These are phyloP conservation scores for Adelges cooleyi DNA, from an alignment of 1,140 invertebrate genomes.

Conservation along the genomic window DNA sequence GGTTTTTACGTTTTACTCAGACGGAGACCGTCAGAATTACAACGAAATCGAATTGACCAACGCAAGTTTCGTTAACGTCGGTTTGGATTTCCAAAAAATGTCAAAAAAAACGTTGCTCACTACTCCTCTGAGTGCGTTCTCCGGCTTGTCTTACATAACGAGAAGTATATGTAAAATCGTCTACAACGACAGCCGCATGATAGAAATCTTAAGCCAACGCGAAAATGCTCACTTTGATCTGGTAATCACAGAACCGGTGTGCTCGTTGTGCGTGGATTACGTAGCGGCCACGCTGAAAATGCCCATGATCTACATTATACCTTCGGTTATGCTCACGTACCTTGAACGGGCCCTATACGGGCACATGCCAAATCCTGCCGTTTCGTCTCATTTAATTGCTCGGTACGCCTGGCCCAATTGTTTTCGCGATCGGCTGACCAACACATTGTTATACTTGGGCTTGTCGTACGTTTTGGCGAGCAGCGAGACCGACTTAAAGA, in stretches of 20 bases:
- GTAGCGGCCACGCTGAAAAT: no score
- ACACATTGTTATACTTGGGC: not conserved
- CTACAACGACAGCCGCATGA: not conserved
- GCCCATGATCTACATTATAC: not conserved
- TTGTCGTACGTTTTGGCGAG: not conserved
- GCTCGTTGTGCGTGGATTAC: not conserved
- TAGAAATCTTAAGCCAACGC: not conserved
- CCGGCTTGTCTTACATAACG: not conserved
- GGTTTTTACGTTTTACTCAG: slow-evolving; percentile 30
- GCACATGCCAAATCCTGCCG: not conserved
- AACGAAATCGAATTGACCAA: not conserved
- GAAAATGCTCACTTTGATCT: not conserved
- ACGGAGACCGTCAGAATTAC: not conserved
- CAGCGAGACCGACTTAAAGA: not conserved
- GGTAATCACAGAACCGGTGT: not conserved
- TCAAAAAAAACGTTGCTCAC: no score
- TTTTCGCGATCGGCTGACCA: not conserved
- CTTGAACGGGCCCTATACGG: not conserved
- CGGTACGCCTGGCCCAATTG: not conserved
- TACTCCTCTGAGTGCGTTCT: no score
- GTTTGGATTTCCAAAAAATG: not conserved
- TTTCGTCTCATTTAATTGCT: not conserved
- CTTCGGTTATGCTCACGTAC: not conserved
- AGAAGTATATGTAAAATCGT: not conserved
- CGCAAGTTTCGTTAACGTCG: not conserved